A percentile compares a stretch with the other conserved stretches of the same genome.
These are phyloP conservation scores for Chiroxiphia lanceolata DNA, from an alignment of 2,797 vertebrate genomes.

Conservation along the genomic window DNA sequence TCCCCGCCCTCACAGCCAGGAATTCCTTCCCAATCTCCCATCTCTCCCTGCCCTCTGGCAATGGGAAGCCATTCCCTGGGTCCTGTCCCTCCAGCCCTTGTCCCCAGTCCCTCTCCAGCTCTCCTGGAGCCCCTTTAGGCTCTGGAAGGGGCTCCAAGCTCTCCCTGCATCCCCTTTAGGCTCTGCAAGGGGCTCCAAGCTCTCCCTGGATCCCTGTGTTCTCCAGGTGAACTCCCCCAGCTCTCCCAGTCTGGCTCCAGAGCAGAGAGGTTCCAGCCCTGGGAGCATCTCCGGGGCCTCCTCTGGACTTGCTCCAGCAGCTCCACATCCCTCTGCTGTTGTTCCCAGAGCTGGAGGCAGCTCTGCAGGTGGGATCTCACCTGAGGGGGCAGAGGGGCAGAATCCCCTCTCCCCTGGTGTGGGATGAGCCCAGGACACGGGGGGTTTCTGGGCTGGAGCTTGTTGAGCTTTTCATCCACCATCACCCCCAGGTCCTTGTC, in stretches of 20 bases:
- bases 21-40: neutral
- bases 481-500: neutral
- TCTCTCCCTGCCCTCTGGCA: neutral
- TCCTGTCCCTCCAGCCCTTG: neutral
- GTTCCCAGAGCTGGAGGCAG: neutral
- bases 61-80: neutral
- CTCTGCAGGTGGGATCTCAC: neutral
- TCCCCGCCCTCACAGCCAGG: neutral
- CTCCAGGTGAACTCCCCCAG: neutral
- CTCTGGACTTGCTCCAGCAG: neutral
- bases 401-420: neutral
- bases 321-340: neutral
- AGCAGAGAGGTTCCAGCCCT: neutral
- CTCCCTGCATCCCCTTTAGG: neutral
- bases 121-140: neutral
- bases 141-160: neutral
- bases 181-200: neutral
- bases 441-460: neutral
- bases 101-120: neutral
- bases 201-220: neutral
- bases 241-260: neutral
- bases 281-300: neutral
- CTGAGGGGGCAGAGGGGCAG: neutral
- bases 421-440: neutral
- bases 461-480: neutral